Conservation (phyloP, 2,888 invertebrate genomes). For the Geotrupes spiniger region DNA sequence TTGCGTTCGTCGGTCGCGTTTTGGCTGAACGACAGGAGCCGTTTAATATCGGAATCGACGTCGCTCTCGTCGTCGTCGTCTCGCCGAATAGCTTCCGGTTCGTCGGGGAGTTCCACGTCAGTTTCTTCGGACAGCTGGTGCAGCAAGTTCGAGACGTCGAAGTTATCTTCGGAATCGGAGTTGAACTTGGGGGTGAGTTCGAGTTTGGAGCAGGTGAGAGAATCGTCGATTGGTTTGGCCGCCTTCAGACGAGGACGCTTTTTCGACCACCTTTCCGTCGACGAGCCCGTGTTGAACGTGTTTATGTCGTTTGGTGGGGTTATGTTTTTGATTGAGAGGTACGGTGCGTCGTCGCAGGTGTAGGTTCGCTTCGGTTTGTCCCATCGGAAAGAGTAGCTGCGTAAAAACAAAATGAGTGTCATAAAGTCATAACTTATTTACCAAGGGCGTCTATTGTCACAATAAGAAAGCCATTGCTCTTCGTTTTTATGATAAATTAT, state of each 20-base stretch:
- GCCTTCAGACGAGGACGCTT: conserved; percentile 42
- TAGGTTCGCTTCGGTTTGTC: conserved; percentile 21
- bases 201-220: neutral
- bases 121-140: conserved; percentile 27
- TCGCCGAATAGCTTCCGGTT: conserved; percentile 18
- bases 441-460: too few relatives aligned
- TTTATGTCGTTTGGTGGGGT: conserved; percentile 35
- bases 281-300: conserved; percentile 41
- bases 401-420: too few relatives aligned
- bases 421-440: too few relatives aligned
- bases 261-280: conserved; percentile 42
- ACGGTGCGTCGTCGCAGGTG: conserved; percentile 21
- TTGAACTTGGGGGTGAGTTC: too few relatives aligned
- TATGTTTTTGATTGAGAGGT: conserved; percentile 37
- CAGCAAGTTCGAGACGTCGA: conserved; percentile 20
- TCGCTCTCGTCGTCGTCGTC: conserved; percentile 34
- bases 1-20: conserved; percentile 26
- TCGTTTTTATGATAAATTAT: too few relatives aligned
- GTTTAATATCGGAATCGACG: conserved; percentile 40
- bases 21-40: conserved; percentile 23
- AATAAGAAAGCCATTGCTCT: too few relatives aligned
- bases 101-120: conserved; percentile 26
- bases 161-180: conserved; percentile 20
- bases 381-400: conserved; percentile 25
- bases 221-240: conserved; percentile 18